phyloP scores from a whole-genome alignment of 2,797 vertebrate species.

The Podarcis siculus region DNA sequence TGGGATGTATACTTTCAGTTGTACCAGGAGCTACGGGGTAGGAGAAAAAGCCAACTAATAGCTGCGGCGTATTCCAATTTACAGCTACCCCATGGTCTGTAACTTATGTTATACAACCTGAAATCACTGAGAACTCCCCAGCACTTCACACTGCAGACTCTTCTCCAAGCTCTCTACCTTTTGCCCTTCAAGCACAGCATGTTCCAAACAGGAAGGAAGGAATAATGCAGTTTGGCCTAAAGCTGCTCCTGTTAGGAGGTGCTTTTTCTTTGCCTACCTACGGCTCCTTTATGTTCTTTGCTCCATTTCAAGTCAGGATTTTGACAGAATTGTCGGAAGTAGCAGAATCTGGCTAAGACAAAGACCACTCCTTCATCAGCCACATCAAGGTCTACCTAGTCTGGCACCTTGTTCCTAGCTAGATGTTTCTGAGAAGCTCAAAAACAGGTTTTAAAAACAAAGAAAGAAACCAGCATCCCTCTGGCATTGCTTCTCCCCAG shows the following conservation, averaged over 20 bases:
- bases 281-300: background rate
- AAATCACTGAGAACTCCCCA: background rate
- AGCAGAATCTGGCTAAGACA: conserved; percentile 1
- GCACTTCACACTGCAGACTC: background rate
- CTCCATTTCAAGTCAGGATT: background rate
- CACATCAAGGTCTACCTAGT: background rate
- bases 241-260: background rate
- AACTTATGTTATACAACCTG: background rate
- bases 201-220: conserved; percentile 15
- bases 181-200: conserved; percentile 30
- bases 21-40: background rate
- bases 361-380: background rate
- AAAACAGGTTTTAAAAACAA: background rate
- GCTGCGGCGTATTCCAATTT: background rate
- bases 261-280: background rate
- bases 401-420: background rate
- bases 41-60: background rate
- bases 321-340: background rate
- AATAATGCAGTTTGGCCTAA: background rate
- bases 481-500: background rate
- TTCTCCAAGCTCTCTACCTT: background rate
- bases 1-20: background rate
- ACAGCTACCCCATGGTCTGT: background rate
- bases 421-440: background rate
- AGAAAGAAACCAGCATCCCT: background rate